These are phyloP conservation scores for Conops quadrifasciatus DNA, from an alignment of 2,888 invertebrate genomes.

Conservation along the genomic window DNA sequence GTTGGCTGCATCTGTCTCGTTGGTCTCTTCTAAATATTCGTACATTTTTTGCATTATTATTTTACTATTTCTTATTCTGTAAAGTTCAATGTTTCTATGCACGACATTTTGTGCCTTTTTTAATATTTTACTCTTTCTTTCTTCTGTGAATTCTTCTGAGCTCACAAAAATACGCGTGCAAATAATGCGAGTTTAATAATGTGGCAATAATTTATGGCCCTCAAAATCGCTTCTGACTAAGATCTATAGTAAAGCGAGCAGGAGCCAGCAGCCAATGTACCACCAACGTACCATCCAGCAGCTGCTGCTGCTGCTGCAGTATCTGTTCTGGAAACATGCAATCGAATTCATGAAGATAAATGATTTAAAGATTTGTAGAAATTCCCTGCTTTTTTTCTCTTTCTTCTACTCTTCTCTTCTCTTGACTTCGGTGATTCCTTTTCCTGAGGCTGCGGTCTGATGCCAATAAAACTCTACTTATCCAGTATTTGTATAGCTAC, in stretches of 20 bases:
- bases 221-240: conserved; percentile 2
- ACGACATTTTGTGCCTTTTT: conserved; percentile 38
- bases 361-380: conserved; percentile 24
- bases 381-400: not conserved
- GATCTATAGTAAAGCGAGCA: not conserved
- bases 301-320: conserved; percentile 9
- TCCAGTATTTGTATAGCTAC: not conserved
- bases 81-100: too few relatives aligned
- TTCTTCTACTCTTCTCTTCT: not conserved
- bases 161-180: conserved; percentile 43
- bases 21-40: not conserved
- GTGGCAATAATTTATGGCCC: conserved; percentile 48
- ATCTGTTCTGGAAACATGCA: conserved; percentile 12
- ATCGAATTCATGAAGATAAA: conserved; percentile 26
- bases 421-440: not conserved
- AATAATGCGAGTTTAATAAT: conserved; percentile 50
- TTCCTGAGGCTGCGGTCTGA: not conserved
- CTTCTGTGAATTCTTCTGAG: conserved; percentile 17
- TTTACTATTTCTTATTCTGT: too few relatives aligned
- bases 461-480: conserved; percentile 13
- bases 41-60: not conserved
- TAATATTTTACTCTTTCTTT: not conserved
- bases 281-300: not conserved
- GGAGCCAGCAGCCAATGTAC: not conserved
- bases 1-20: conserved; percentile 39